Conservation (phyloP, 1,140 invertebrate species). For the Trigoniulus corallinus region DNA sequence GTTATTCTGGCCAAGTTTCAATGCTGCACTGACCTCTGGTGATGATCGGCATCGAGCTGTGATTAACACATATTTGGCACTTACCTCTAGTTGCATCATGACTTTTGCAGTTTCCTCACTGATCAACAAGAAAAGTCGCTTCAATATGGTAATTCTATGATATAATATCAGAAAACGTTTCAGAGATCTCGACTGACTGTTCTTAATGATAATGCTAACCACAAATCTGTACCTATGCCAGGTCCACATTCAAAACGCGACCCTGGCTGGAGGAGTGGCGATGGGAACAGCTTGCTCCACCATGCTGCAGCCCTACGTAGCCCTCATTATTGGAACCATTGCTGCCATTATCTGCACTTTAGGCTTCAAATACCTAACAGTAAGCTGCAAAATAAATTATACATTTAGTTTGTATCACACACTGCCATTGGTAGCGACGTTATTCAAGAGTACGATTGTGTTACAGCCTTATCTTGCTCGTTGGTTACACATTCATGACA, state of each 20-base stretch:
- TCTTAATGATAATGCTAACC: background rate
- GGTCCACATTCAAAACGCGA: conserved; percentile 75
- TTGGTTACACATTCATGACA: conserved; percentile 32
- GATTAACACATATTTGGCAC: conserved; percentile 79
- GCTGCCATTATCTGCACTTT: conserved; percentile 69
- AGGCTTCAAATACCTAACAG: conserved; percentile 70
- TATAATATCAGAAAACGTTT: background rate
- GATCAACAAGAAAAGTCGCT: conserved; percentile 57
- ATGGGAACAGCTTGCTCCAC: conserved; percentile 50
- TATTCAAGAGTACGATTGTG: no score
- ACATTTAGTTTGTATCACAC: background rate
- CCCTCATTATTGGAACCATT: conserved; percentile 58
- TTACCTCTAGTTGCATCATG: conserved; percentile 62
- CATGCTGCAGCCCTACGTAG: conserved; percentile 69
- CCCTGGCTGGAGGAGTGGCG: conserved; percentile 61
- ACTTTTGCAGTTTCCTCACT: conserved; percentile 66
- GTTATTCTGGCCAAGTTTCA: conserved; percentile 95
- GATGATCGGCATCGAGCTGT: conserved; percentile 67
- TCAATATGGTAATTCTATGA: conserved; percentile 47
- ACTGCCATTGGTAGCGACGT: no score
- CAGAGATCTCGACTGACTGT: no score
- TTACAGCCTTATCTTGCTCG: no score
- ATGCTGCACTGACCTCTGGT: conserved; percentile 51
- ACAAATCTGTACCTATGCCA: conserved; percentile 10
- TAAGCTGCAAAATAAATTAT: conserved; percentile 24